Base-by-base conservation (phyloP, 2,797 vertebrate species). In the Notoglanidium macrostoma region DNA sequence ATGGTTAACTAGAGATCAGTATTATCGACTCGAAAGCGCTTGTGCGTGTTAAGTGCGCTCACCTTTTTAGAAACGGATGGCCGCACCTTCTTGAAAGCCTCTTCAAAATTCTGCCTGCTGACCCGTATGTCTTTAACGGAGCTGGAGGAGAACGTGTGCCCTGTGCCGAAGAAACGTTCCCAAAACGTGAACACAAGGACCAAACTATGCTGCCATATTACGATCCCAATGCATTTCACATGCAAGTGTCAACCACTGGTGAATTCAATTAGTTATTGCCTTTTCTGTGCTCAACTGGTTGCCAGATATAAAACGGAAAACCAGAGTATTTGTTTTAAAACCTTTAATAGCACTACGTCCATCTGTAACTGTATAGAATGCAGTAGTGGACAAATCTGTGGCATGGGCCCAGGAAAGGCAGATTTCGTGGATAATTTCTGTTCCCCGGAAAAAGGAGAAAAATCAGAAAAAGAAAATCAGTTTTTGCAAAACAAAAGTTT, bases 11-110 rank as follows among this genome's bases (percentile, higher is more conserved):
- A 49, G 49, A 0, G 5, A 40, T 59, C 19, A 35, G 51, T 78
- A 21, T 32, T 1, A 32, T 6, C 0, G 9, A 8, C 54, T 59
- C n/a, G 7, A 40, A 23, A 0, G 10, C 83, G 73, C 21, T 73
- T n/a, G 35, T 83, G 21, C 3, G 3, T 1, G 9, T 74, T 14
- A 40, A 72, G 0, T 12, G 32, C 32, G 12, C 94, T 95, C 91
- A 99, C 98, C 97, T 97, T 96, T 94, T 95, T 96, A 78, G 97
- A 98, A 87, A 99, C 93, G 0, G 98, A 99, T 2, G 97, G 96
- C 46, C 95, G 96, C 59, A 99, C 96, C 93, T 97, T 98, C 90
- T 90, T 95, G 87, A 99, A 97, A 90, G 98, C 98, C 12, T 96
- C 96, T 87, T 98, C 96, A 83, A 99, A 98, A 90, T 99, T 96